Conservation (phyloP, 2,113 vertebrate genomes). For the Nymphicus hollandicus region DNA sequence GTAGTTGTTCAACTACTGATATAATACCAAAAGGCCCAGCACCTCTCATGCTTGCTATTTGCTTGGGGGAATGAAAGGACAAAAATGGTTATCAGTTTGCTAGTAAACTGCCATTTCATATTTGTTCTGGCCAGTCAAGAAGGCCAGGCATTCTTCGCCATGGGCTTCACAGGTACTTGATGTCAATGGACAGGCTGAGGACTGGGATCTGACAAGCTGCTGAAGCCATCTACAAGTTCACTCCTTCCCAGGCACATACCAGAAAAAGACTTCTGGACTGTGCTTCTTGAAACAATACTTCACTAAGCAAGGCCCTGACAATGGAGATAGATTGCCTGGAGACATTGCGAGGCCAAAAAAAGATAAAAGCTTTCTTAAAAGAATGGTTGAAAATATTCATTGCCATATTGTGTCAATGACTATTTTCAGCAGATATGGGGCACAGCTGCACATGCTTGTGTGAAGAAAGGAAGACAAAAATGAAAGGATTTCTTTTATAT, state of each 20-base stretch:
- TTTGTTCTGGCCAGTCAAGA: background rate
- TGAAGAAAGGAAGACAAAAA: conserved; percentile 44
- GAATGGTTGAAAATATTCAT: conserved; percentile 45
- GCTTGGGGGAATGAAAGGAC: background rate
- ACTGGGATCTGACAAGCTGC: background rate
- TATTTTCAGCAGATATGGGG: conserved; percentile 51
- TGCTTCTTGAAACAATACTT: conserved; percentile 29
- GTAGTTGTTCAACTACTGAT: background rate
- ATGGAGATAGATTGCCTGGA: conserved; percentile 32
- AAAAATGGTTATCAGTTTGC: background rate
- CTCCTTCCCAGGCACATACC: background rate
- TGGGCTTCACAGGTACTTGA: background rate
- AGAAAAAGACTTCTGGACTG: background rate
- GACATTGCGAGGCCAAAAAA: conserved; percentile 20
- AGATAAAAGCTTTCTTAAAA: conserved; percentile 59
- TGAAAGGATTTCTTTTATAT: conserved; percentile 13
- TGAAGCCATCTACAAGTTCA: conserved; percentile 11
- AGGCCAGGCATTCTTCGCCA: background rate
- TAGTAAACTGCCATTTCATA: background rate
- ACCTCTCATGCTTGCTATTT: background rate
- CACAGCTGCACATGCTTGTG: conserved; percentile 47
- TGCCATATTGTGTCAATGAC: conserved; percentile 45
- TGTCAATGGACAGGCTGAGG: background rate
- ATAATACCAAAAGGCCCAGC: background rate
- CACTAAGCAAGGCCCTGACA: conserved; percentile 28